These are phyloP conservation scores for Turritopsis dohrnii DNA, from an alignment of 30 jellyfish, hydroid and myxozoan genomes.

Conservation along the genomic window DNA sequence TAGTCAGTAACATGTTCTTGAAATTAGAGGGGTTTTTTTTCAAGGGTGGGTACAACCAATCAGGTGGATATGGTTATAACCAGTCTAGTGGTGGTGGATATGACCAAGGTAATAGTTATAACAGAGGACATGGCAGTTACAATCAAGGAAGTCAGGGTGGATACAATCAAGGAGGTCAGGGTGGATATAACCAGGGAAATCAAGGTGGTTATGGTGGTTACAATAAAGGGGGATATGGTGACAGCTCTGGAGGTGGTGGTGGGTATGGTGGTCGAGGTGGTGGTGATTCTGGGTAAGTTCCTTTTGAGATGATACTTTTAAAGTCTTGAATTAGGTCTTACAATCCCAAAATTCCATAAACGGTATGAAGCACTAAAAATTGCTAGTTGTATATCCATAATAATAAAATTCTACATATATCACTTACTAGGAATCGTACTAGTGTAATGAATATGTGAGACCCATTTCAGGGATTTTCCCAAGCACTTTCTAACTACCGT, in stretches of 20 bases:
- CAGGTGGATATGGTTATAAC: neutral
- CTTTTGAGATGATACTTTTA: too few relatives aligned
- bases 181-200: slow-evolving; percentile 22
- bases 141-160: slow-evolving; percentile 30
- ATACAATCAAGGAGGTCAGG: slow-evolving; percentile 20
- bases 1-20: neutral
- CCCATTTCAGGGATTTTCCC: too few relatives aligned
- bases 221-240: slow-evolving; percentile 18
- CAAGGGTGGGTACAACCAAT: neutral
- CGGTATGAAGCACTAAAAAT: too few relatives aligned
- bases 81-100: slow-evolving; percentile 12
- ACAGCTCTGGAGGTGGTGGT: slow-evolving; percentile 11
- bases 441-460: too few relatives aligned
- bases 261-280: slow-evolving; percentile 43
- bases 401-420: too few relatives aligned
- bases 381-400: too few relatives aligned
- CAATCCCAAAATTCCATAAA: too few relatives aligned
- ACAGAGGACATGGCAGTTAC: slow-evolving; percentile 21
- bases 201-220: slow-evolving; percentile 25
- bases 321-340: neutral
- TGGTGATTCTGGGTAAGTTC: slow-evolving; percentile 19
- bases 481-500: too few relatives aligned
- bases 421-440: too few relatives aligned
- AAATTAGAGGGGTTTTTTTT: too few relatives aligned
- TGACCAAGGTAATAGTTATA: neutral